These are phyloP conservation scores for Dynastes grantii DNA, from an alignment of 2,888 invertebrate species.

Conservation along the genomic window DNA sequence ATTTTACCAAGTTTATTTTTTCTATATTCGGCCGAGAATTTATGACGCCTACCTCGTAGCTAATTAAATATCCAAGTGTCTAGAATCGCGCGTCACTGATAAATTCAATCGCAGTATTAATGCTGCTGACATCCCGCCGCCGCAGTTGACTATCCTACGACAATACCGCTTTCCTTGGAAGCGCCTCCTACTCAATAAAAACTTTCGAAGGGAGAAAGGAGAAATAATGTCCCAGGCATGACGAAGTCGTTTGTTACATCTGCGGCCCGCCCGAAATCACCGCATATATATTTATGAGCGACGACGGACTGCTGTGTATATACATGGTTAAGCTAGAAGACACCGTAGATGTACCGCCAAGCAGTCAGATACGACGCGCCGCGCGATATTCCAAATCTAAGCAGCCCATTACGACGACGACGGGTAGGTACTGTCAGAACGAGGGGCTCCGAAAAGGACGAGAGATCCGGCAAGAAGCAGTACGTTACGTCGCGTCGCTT, in stretches of 20 bases:
- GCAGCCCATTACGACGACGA: slow-evolving; percentile 12
- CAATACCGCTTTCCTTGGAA: background rate
- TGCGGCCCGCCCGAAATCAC: slow-evolving; percentile 63
- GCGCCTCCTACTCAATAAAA: slow-evolving; percentile 7
- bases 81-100: no score
- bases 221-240: slow-evolving; percentile 61
- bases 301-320: slow-evolving; percentile 6
- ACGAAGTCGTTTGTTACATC: slow-evolving; percentile 68
- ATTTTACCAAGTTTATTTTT: no score
- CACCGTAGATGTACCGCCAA: slow-evolving; percentile 5
- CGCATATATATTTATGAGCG: slow-evolving; percentile 67
- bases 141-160: no score
- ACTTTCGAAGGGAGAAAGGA: slow-evolving; percentile 12
- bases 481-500: slow-evolving; percentile 12
- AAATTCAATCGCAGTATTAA: background rate
- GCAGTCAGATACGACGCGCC: slow-evolving; percentile 13
- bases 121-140: background rate
- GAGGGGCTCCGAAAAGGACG: slow-evolving; percentile 1
- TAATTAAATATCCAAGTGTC: no score
- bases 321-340: background rate
- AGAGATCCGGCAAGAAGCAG: background rate
- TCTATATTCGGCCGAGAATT: no score
- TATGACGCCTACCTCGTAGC: no score
- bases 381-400: slow-evolving; percentile 40
- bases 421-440: background rate